phyloP scores from a whole-genome alignment of 2,113 vertebrate species.

The Athene cunicularia region DNA sequence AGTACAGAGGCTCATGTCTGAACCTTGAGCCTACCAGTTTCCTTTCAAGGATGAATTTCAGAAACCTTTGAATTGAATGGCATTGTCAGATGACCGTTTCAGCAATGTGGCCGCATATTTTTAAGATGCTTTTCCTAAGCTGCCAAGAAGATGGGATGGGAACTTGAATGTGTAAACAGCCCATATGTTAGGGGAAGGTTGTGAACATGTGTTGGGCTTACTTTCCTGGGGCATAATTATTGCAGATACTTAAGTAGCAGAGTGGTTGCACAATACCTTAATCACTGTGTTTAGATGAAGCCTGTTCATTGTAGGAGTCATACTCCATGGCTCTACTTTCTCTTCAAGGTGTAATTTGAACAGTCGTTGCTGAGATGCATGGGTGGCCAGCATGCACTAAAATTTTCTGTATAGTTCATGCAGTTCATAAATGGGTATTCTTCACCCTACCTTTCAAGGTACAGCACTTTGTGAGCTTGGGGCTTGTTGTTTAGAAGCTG shows the following conservation, averaged over 20 bases:
- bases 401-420: not conserved
- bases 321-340: constrained; percentile 60
- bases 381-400: not conserved
- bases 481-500: not conserved
- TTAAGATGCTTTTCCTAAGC: not conserved
- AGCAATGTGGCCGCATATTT: not conserved
- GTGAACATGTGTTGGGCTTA: constrained; percentile 27
- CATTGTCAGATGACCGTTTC: not conserved
- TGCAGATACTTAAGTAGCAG: constrained; percentile 14
- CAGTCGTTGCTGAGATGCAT: not conserved
- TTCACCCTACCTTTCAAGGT: not conserved
- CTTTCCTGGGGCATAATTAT: constrained; percentile 56
- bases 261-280: constrained; percentile 36
- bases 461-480: not conserved
- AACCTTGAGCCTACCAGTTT: not conserved
- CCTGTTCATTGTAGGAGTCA: constrained; percentile 32
- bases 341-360: constrained; percentile 59
- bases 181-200: not conserved
- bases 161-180: constrained; percentile 36
- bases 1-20: not conserved
- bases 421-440: not conserved
- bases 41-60: not conserved
- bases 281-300: constrained; percentile 50
- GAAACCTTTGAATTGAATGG: not conserved
- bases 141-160: not conserved